A percentile compares a stretch with the other conserved stretches of the same genome.
Evolutionary conservation across 35 echinoderm and acorn worm species (phyloP).

Genomic region (Apostichopus parvimensis): DNA sequence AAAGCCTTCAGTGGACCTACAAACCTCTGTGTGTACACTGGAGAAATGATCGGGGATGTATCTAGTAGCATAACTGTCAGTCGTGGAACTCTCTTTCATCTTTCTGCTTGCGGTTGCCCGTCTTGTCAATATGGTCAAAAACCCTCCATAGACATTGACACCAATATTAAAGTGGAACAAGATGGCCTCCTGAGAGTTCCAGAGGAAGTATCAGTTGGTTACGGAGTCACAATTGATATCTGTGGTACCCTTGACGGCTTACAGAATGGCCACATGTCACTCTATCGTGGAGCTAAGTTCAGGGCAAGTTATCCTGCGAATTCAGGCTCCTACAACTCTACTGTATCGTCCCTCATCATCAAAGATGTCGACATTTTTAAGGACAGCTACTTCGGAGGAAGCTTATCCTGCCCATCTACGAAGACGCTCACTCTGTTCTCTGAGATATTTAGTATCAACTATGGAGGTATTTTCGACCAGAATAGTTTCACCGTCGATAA

Average conservation of each 20-base stretch:
- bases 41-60: constrained; percentile 39
- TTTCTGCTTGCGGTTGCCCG: constrained; percentile 62
- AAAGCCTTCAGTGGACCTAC: background rate
- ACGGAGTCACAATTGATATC: constrained; percentile 69
- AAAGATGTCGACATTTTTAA: constrained; percentile 53
- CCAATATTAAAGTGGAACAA: constrained; percentile 44
- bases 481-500: constrained; percentile 37
- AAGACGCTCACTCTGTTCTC: constrained; percentile 33
- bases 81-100: constrained; percentile 3
- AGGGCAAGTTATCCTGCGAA: constrained; percentile 63
- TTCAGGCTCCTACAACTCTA: background rate
- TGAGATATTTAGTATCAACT: constrained; percentile 17
- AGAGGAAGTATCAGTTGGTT: constrained; percentile 44
- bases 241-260: constrained; percentile 69
- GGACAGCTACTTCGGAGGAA: constrained; percentile 42
- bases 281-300: constrained; percentile 63
- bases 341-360: constrained; percentile 41
- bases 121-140: constrained; percentile 36
- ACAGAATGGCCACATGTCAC: constrained; percentile 37
- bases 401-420: background rate
- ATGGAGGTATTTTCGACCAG: constrained; percentile 29
- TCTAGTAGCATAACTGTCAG: constrained; percentile 42
- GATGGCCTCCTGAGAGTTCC: constrained; percentile 49
- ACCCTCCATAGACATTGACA: constrained; percentile 52
- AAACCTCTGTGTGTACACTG: constrained; percentile 7